Conservation (phyloP, 1,140 invertebrate genomes). For the Potamilus streckersoni region DNA sequence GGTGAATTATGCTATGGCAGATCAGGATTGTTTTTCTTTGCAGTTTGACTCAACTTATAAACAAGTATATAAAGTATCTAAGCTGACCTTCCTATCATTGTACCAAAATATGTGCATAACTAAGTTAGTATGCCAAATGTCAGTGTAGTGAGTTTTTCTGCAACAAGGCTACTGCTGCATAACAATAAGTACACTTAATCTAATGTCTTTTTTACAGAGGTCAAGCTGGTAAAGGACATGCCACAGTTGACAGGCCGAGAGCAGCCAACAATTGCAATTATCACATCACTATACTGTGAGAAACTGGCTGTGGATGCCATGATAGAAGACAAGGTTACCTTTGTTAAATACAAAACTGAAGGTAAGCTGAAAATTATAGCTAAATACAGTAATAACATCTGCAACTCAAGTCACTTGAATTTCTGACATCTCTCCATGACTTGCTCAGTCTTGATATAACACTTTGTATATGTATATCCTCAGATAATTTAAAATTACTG, state of each 20-base stretch:
- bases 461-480: neutral
- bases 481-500: neutral
- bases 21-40: no score
- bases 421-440: neutral
- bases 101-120: no score
- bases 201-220: conserved; percentile 37
- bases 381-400: neutral
- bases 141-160: no score
- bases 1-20: no score
- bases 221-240: conserved; percentile 86
- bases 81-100: no score
- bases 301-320: conserved; percentile 98
- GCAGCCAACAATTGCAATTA: conserved; percentile 97
- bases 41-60: no score
- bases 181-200: no score
- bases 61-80: no score
- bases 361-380: conserved; percentile 30
- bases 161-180: no score
- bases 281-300: conserved; percentile 97
- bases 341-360: conserved; percentile 88
- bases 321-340: conserved; percentile 98
- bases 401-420: neutral
- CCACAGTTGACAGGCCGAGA: conserved; percentile 87
- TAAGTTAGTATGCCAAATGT: no score
- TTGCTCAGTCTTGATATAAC: neutral